Evolutionary conservation across 2,888 invertebrate species (phyloP).

Genomic region (Steromphala cineraria): DNA sequence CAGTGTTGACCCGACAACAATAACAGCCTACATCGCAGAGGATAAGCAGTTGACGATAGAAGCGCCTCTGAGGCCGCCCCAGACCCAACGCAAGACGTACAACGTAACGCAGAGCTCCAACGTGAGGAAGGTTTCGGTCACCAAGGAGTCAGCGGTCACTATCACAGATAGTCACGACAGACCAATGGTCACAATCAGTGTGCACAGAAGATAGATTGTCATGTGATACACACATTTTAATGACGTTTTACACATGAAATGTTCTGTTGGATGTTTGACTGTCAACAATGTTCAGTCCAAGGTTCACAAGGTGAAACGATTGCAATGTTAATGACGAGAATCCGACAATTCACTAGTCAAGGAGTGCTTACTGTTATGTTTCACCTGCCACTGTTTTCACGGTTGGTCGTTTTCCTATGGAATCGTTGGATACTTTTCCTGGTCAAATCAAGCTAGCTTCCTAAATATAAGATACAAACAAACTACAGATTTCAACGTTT

Average conservation of each 20-base stretch:
- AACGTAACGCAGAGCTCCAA: constrained; percentile 68
- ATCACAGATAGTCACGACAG: constrained; percentile 62
- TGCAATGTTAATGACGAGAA: neutral
- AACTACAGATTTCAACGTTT: no score
- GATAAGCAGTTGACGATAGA: constrained; percentile 73
- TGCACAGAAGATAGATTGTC: constrained; percentile 56
- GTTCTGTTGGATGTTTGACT: neutral
- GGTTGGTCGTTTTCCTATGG: no score
- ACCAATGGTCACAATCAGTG: constrained; percentile 68
- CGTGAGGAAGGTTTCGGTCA: constrained; percentile 64
- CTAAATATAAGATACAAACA: no score
- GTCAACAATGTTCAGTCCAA: neutral
- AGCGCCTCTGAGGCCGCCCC: constrained; percentile 68
- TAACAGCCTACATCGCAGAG: constrained; percentile 72
- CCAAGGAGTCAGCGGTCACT: constrained; percentile 67
- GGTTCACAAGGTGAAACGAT: neutral
- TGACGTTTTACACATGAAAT: neutral
- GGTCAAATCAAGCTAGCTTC: no score
- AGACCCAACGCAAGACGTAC: constrained; percentile 51
- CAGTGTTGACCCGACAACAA: constrained; percentile 71
- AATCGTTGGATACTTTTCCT: no score
- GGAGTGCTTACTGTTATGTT: neutral
- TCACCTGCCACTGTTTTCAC: no score
- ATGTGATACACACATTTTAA: neutral
- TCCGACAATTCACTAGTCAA: neutral